Evolutionary conservation across 2,113 vertebrate species (phyloP), one percentile per base, ranked within the genome.

Genomic region (Ciconia stormi): DNA sequence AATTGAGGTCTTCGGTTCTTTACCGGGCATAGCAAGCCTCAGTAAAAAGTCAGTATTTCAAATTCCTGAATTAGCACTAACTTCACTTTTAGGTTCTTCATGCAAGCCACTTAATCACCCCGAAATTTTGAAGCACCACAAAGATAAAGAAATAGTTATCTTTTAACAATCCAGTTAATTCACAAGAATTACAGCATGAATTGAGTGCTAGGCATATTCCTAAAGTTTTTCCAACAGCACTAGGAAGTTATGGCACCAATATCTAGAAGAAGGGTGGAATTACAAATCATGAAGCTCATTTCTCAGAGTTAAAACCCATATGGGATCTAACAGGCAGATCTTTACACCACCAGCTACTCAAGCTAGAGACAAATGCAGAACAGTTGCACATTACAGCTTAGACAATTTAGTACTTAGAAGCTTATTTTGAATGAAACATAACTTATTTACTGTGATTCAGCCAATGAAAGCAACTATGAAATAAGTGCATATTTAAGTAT

Each of bases 101-200:
- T 5, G 38, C 58, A 95, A 95, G 71, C 61, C 70, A 77, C 49
- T 53, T 15, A 42, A 88, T 42, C 77, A 80, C 50, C 38, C 65
- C 40, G 63, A 72, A 92, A 90, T 82, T 79, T 1, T 92, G 81
- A 93, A 79, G 61, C 5, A 6, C 42, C 66, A 81, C 13, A 46
- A 73, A 89, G 69, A 77, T 71, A 95, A 89, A 86, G 36, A 72
- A 95, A 87, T 13, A 25, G 25, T 25, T 16, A 85, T 46, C 71
- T 96, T 97, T 97, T 50, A 96, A 83, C 56, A 63, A 96, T 27
- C 42, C 74, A 79, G 61, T 59, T 42, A 93, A 91, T 91, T 38
- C 95, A 93, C 81, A 96, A 92, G 62, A 96, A 90, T 40, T 79
- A 61, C 77, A 87, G 65, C 63, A 82, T 6, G 23, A 46, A 86